These are phyloP conservation scores for Hemicrepidius hirtus DNA, from an alignment of 2,888 invertebrate species.

Conservation along the genomic window DNA sequence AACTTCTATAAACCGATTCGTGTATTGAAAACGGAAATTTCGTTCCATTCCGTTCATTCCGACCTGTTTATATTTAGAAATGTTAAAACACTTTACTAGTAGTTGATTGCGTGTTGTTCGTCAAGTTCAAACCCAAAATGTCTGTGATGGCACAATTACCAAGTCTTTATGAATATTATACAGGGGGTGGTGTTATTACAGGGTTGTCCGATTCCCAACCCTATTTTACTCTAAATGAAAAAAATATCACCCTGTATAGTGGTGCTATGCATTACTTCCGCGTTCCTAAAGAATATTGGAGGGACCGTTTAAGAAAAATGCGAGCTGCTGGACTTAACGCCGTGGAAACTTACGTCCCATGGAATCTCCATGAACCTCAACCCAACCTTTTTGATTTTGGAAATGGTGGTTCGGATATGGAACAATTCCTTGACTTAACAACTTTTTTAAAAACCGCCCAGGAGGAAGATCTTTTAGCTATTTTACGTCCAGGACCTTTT, in stretches of 20 bases:
- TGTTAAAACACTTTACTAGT: not conserved
- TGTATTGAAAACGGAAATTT: constrained; percentile 9
- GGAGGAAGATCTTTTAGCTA: constrained; percentile 84
- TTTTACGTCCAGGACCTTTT: constrained; percentile 92
- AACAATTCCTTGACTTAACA: constrained; percentile 75
- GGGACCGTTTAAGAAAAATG: constrained; percentile 83
- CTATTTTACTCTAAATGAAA: constrained; percentile 70
- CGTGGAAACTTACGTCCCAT: constrained; percentile 89
- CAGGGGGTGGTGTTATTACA: constrained; percentile 66
- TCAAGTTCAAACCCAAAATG: constrained; percentile 34
- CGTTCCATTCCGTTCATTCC: constrained; percentile 25
- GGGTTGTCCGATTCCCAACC: constrained; percentile 64
- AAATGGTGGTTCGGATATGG: constrained; percentile 76
- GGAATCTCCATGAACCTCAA: constrained; percentile 91
- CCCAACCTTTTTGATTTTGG: constrained; percentile 80
- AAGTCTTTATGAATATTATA: constrained; percentile 73
- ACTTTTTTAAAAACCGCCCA: constrained; percentile 83
- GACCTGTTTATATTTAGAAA: constrained; percentile 22
- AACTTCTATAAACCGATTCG: constrained; percentile 1
- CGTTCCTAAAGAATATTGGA: constrained; percentile 85
- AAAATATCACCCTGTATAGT: constrained; percentile 70
- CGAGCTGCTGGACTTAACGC: constrained; percentile 90
- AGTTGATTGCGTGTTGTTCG: constrained; percentile 16
- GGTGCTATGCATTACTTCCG: constrained; percentile 90
- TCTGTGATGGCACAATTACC: constrained; percentile 59